Percentiles rank a stretch among this genome's conserved stretches.
These are phyloP conservation scores for Pitangus sulphuratus DNA, from an alignment of 2,797 vertebrate species.

Conservation along the genomic window DNA sequence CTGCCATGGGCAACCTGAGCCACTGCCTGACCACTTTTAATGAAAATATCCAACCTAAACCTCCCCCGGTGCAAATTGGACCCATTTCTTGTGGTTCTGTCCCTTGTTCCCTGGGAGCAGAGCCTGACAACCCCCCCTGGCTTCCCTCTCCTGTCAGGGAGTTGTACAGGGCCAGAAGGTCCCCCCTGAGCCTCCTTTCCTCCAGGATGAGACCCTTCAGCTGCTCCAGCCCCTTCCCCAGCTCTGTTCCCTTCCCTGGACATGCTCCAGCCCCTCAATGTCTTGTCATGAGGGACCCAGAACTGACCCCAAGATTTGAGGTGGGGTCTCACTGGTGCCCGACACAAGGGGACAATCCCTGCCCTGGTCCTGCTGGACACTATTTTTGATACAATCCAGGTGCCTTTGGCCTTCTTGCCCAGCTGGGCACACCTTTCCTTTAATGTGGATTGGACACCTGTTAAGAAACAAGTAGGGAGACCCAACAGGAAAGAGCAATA, in stretches of 20 bases:
- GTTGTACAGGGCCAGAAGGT: fast-evolving
- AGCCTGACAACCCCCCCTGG: fast-evolving
- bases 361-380: not conserved
- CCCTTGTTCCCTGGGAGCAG: not conserved
- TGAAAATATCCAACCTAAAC: not conserved
- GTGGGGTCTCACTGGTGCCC: not conserved
- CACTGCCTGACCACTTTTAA: fast-evolving
- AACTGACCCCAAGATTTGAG: fast-evolving
- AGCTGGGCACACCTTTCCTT: not conserved
- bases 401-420: not conserved
- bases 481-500: not conserved
- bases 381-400: not conserved
- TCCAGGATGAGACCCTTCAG: not conserved
- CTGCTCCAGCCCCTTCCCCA: fast-evolving
- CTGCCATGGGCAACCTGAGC: not conserved
- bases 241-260: not conserved
- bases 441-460: fast-evolving
- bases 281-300: not conserved
- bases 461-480: not conserved
- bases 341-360: not conserved
- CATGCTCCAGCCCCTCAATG: not conserved
- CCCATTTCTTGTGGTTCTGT: fast-evolving
- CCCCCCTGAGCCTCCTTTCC: not conserved
- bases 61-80: fast-evolving
- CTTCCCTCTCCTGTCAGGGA: not conserved